These are phyloP conservation scores for Muntiacus muntjak DNA, from an alignment of 2,113 vertebrate species.

Conservation along the genomic window DNA sequence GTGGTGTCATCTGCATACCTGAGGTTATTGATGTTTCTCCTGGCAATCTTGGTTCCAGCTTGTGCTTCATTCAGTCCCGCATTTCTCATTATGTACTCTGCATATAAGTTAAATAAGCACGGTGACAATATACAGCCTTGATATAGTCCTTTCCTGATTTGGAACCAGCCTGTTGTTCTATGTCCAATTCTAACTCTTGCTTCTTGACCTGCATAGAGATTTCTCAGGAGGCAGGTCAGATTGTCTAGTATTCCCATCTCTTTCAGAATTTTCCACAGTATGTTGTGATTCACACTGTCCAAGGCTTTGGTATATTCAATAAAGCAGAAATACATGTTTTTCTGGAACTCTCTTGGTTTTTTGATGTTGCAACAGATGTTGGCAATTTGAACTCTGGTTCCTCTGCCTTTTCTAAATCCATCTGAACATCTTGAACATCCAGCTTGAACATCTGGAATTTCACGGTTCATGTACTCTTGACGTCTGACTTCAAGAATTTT, in stretches of 20 bases:
- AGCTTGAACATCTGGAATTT: background rate
- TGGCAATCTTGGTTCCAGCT: background rate
- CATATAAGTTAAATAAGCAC: background rate
- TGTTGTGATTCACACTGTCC: background rate
- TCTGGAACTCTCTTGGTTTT: background rate
- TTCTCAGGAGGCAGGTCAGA: background rate
- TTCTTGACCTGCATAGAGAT: background rate
- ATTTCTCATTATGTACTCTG: background rate
- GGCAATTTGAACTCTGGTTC: background rate
- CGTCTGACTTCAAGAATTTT: background rate
- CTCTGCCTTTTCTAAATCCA: background rate
- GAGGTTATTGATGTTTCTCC: background rate
- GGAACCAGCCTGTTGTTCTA: background rate
- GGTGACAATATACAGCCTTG: background rate
- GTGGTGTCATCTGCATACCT: background rate
- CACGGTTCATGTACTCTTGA: background rate
- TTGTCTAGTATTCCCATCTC: background rate
- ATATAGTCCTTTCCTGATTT: background rate
- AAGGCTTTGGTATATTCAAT: background rate
- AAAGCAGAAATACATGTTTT: background rate
- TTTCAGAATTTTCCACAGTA: background rate
- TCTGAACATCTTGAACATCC: background rate
- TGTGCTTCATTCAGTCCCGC: background rate
- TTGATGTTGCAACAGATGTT: background rate
- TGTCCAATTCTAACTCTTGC: background rate